Evolutionary conservation across 2,888 invertebrate species (phyloP), one percentile per base, ranked within the genome.

Genomic region (Synergus itoensis): DNA sequence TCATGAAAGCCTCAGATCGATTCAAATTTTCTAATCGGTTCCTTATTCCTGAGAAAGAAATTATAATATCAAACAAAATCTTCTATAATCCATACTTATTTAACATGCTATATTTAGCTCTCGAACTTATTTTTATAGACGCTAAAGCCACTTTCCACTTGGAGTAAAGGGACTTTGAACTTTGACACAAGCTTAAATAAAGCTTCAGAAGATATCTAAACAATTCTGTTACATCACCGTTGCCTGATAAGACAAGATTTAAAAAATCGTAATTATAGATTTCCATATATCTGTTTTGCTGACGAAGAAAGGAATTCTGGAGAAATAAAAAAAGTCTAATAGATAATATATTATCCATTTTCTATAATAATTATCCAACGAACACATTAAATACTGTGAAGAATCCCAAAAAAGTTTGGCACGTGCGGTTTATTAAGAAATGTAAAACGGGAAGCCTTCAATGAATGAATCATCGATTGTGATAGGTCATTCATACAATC

Each of bases 121-220:
- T 36, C 36, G 36, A 36, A 36, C 36, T 36, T 36, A 36, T 7
- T 36, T 36, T 36, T 36, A 36, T 36, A 36, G 5, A 36, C 36
- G 5, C 36, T 7, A 36, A 36, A 36, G 5, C 36, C 36, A 36
- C 5, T 36, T 36, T 36, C 36, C 36, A 36, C 36, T 36, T 4
- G 4, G 14, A 67, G 67, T 67, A 21, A 67, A 67, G 43, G 36
- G 9, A 67, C 45, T 67, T 67, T 21, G 14, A 45, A 67, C 45
- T 21, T 45, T 45, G 18, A 41, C 21, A 8, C 7, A 67, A 16
- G 43, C 43, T 67, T 45, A 67, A 67, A 67, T 18, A 18, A 53
- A 53, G 3, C 9, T 53, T 53, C 53, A 0, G 3, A 9, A 53
- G 9, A 21, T 45, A 67, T 67, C 67, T 67, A 14, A 21, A 45